Evolutionary conservation across 1,140 invertebrate genomes (phyloP).

Genomic region (Cydia strobilella): DNA sequence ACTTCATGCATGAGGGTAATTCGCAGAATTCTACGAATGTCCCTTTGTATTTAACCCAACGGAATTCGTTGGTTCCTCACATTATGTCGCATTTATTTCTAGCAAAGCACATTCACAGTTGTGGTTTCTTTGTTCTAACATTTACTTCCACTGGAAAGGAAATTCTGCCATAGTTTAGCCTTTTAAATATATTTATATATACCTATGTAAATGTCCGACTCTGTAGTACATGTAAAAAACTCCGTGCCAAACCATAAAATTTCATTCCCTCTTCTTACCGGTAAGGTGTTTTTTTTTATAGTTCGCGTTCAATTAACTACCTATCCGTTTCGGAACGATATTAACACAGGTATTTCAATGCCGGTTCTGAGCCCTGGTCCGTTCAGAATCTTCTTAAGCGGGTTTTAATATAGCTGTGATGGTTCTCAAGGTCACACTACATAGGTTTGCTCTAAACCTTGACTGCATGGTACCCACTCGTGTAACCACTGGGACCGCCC

Average conservation of each 20-base stretch:
- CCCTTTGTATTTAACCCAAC: slow-evolving; percentile 10
- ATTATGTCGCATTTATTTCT: neutral
- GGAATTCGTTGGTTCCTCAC: neutral
- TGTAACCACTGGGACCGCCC: neutral
- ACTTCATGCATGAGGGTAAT: too few species aligned
- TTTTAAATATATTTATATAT: neutral
- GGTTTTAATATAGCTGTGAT: too few species aligned
- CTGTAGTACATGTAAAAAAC: too few species aligned
- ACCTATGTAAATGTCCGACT: too few species aligned
- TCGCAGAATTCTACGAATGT: neutral
- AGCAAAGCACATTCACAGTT: neutral
- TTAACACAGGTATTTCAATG: too few species aligned
- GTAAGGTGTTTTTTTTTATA: too few species aligned
- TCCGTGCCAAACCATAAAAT: too few species aligned
- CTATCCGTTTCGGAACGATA: too few species aligned
- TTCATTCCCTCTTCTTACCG: too few species aligned
- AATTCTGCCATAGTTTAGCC: neutral
- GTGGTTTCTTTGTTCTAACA: slow-evolving; percentile 21
- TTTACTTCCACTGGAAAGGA: neutral
- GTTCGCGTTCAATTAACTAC: too few species aligned
- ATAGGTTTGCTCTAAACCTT: neutral
- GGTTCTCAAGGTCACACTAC: neutral
- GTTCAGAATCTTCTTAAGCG: too few species aligned
- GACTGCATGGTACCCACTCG: neutral
- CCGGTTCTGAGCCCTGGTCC: too few species aligned